Evolutionary conservation across 2,113 vertebrate genomes (phyloP).

Genomic region (Anseranas semipalmata): DNA sequence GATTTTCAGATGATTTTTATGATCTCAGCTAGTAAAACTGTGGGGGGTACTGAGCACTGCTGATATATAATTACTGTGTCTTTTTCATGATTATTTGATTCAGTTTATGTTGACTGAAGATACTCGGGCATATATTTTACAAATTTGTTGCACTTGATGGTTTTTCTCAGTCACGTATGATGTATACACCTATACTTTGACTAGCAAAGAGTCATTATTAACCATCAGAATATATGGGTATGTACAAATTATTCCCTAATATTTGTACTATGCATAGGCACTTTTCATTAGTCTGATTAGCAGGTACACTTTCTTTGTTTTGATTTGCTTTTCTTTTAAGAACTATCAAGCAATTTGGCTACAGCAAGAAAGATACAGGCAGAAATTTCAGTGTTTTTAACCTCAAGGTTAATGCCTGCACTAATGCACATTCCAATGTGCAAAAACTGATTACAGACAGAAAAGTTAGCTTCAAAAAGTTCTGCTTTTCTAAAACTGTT

Average conservation of each 20-base stretch:
- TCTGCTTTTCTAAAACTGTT: neutral
- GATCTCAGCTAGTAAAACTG: neutral
- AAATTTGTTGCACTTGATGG: neutral
- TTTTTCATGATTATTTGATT: neutral
- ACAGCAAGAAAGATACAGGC: neutral
- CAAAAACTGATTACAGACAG: neutral
- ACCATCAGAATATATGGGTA: neutral
- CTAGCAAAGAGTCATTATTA: neutral
- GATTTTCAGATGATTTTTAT: too few species aligned
- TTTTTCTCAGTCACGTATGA: neutral
- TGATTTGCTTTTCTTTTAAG: neutral
- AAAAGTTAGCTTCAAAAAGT: neutral
- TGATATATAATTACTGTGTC: neutral
- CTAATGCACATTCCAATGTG: neutral
- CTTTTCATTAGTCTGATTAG: neutral
- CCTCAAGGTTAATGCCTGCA: neutral
- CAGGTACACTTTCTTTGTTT: neutral
- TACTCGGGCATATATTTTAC: neutral
- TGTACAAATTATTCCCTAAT: neutral
- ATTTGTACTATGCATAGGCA: neutral
- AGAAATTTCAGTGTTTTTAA: neutral
- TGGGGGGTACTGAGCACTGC: neutral
- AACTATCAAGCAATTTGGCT: neutral
- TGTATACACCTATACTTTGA: neutral
- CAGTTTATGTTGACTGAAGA: neutral